A percentile compares a stretch with the other conserved stretches of the same genome.
Evolutionary conservation across 2,797 vertebrate genomes (phyloP).

Genomic region (Crocodylus rhombifer): DNA sequence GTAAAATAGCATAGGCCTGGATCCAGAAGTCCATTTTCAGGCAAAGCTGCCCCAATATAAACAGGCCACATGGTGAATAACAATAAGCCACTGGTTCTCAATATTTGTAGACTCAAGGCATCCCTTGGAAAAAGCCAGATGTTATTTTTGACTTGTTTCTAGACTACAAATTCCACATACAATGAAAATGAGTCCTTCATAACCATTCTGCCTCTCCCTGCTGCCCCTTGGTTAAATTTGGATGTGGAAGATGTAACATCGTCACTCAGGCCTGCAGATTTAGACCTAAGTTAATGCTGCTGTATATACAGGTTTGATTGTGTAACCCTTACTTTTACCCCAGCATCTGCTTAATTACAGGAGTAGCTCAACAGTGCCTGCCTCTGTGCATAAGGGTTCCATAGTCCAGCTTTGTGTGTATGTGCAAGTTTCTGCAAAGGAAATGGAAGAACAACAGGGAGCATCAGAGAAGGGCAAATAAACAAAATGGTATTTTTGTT

Average conservation of each 20-base stretch:
- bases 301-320: neutral
- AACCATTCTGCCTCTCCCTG: neutral
- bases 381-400: neutral
- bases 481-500: constrained; percentile 30
- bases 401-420: neutral
- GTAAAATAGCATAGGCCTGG: neutral
- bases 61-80: neutral
- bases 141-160: no score
- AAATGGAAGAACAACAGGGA: neutral
- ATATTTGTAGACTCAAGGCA: no score
- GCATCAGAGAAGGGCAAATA: neutral
- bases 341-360: neutral
- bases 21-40: neutral
- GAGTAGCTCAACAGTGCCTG: neutral
- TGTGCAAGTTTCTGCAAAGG: neutral
- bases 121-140: no score
- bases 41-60: neutral
- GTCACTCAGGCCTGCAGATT: neutral
- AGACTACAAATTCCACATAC: neutral
- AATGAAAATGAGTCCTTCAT: neutral
- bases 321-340: neutral
- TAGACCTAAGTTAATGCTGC: neutral
- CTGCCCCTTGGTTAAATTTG: neutral
- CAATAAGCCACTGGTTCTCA: neutral
- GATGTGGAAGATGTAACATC: neutral